phyloP scores from a whole-genome alignment of 2,888 invertebrate genomes.

The Atherix ibis region DNA sequence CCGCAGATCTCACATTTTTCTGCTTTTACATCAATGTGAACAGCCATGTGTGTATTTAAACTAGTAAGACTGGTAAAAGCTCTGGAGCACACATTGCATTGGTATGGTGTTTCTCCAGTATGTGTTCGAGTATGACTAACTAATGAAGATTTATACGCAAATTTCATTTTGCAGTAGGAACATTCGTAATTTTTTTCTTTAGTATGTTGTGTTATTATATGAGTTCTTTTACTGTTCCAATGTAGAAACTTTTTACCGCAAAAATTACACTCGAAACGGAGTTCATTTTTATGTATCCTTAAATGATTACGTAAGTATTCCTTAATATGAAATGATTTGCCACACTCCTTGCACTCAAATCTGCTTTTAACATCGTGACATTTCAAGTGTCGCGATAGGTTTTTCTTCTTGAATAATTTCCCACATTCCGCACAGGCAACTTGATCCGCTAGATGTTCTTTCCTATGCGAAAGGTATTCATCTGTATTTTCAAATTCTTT shows the following conservation, averaged over 20 bases:
- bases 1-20: neutral
- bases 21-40: neutral
- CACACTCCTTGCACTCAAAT: constrained; percentile 8
- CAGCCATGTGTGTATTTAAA: neutral
- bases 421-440: no score
- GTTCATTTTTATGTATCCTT: constrained; percentile 6
- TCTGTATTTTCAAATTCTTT: no score
- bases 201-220: neutral
- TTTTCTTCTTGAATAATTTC: no score
- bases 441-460: no score
- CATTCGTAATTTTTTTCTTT: neutral
- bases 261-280: constrained; percentile 1
- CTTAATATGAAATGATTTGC: constrained; percentile 5
- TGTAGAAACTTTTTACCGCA: constrained; percentile 6
- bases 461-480: no score
- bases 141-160: neutral
- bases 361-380: no score
- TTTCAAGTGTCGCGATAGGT: no score
- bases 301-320: constrained; percentile 6
- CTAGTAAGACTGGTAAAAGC: neutral
- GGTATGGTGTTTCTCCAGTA: neutral
- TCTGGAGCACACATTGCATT: neutral
- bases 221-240: constrained; percentile 2
- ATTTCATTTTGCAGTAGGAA: neutral
- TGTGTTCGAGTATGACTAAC: neutral